A percentile compares a stretch with the other conserved stretches of the same genome.
Evolutionary conservation across 2,888 invertebrate species (phyloP).

Genomic region (Empis livida): DNA sequence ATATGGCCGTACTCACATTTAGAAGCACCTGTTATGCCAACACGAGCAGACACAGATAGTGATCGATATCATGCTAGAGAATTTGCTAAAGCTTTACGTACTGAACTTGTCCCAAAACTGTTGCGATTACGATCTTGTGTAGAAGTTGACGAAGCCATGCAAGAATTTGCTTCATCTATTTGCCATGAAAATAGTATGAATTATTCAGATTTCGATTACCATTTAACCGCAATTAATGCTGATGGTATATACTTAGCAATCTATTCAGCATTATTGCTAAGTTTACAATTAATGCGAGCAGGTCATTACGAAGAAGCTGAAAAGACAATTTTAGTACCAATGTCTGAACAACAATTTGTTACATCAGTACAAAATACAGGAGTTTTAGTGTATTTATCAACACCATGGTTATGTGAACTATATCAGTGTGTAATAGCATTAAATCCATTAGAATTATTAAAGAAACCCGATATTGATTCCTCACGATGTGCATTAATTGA

Average conservation of each 20-base stretch:
- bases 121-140: slow-evolving; percentile 64
- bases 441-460: slow-evolving; percentile 29
- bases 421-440: slow-evolving; percentile 74
- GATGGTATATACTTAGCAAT: slow-evolving; percentile 90
- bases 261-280: slow-evolving; percentile 70
- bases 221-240: slow-evolving; percentile 68
- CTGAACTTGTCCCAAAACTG: slow-evolving; percentile 63
- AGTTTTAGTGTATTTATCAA: slow-evolving; percentile 82
- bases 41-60: slow-evolving; percentile 54
- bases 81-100: slow-evolving; percentile 64
- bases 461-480: slow-evolving; percentile 25
- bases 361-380: slow-evolving; percentile 87
- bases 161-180: slow-evolving; percentile 82
- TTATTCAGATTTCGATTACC: slow-evolving; percentile 40
- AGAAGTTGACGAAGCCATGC: slow-evolving; percentile 81
- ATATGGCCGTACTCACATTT: slow-evolving; percentile 36
- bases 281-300: slow-evolving; percentile 61
- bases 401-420: slow-evolving; percentile 84
- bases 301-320: slow-evolving; percentile 56
- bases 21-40: slow-evolving; percentile 32
- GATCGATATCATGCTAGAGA: slow-evolving; percentile 78
- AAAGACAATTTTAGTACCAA: slow-evolving; percentile 38
- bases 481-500: slow-evolving; percentile 33
- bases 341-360: slow-evolving; percentile 78
- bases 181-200: slow-evolving; percentile 57